These are phyloP conservation scores for Oreochromis tanganicae DNA, from an alignment of 2,113 vertebrate species.

Conservation along the genomic window DNA sequence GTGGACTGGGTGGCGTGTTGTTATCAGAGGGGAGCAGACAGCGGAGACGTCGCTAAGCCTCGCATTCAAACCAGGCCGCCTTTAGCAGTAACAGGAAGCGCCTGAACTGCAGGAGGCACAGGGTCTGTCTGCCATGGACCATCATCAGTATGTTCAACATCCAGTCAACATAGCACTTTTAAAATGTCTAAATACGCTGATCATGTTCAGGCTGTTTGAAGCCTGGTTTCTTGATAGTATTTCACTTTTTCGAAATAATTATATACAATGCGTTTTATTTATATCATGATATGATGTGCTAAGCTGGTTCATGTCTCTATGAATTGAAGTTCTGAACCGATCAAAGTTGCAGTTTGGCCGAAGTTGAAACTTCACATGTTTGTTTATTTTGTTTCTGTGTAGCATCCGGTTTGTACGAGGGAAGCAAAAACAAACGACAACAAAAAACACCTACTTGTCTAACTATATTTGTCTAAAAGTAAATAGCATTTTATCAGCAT, in stretches of 20 bases:
- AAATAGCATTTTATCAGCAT: background rate
- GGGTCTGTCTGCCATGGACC: background rate
- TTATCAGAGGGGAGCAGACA: background rate
- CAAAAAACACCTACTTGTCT: background rate
- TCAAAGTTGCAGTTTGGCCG: background rate
- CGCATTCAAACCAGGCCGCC: slow-evolving; percentile 66
- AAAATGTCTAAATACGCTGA: background rate
- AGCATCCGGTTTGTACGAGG: background rate
- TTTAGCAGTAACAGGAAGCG: slow-evolving; percentile 61
- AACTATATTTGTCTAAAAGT: background rate
- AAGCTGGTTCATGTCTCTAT: background rate
- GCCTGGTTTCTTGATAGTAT: background rate
- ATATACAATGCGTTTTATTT: background rate
- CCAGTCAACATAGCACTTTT: background rate
- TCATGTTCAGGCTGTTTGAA: background rate
- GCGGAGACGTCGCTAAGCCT: background rate
- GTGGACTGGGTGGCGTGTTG: background rate
- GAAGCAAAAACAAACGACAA: background rate
- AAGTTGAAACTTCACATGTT: background rate
- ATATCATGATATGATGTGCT: background rate
- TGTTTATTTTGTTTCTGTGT: background rate
- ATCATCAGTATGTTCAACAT: background rate
- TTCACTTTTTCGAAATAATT: background rate
- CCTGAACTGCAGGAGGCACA: background rate
- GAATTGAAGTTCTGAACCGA: background rate